Conservation (phyloP, 2,113 vertebrate genomes). For the Epinephelus cyanopodus region DNA sequence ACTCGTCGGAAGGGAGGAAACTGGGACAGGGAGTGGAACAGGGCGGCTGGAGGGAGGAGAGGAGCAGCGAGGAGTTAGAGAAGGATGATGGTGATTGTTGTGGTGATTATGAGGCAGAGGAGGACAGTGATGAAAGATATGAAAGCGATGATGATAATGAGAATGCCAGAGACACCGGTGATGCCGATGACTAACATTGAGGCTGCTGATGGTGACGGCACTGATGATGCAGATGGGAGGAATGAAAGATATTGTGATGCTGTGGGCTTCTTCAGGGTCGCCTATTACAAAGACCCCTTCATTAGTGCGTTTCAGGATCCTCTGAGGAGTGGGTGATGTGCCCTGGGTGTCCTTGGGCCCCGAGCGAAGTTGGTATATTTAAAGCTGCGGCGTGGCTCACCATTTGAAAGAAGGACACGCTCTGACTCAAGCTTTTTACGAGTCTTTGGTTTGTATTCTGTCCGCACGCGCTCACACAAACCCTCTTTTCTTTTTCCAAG, state of each 20-base stretch:
- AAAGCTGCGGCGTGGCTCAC: constrained; percentile 29
- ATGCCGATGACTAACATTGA: constrained; percentile 27
- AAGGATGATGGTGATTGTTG: constrained; percentile 1
- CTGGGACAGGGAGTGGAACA: neutral
- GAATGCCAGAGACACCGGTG: constrained; percentile 4
- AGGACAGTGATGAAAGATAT: constrained; percentile 24
- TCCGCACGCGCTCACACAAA: neutral
- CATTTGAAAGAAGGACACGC: constrained; percentile 27
- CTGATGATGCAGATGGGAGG: constrained; percentile 19
- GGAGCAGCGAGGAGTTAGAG: neutral
- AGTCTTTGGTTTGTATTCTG: constrained; percentile 55
- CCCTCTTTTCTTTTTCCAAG: constrained; percentile 27
- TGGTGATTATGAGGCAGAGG: constrained; percentile 32
- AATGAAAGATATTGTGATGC: constrained; percentile 1
- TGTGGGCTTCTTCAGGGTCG: constrained; percentile 30
- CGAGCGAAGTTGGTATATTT: constrained; percentile 46
- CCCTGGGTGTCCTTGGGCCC: constrained; percentile 41
- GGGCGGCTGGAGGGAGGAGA: constrained; percentile 2
- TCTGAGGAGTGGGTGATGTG: constrained; percentile 19
- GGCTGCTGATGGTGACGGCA: constrained; percentile 20
- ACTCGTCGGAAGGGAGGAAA: constrained; percentile 10
- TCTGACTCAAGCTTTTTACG: constrained; percentile 54
- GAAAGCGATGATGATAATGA: constrained; percentile 23
- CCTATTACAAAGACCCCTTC: constrained; percentile 16
- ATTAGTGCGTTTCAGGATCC: constrained; percentile 25